Conservation (phyloP, 2,888 invertebrate genomes). For the Campaea margaritaria region DNA sequence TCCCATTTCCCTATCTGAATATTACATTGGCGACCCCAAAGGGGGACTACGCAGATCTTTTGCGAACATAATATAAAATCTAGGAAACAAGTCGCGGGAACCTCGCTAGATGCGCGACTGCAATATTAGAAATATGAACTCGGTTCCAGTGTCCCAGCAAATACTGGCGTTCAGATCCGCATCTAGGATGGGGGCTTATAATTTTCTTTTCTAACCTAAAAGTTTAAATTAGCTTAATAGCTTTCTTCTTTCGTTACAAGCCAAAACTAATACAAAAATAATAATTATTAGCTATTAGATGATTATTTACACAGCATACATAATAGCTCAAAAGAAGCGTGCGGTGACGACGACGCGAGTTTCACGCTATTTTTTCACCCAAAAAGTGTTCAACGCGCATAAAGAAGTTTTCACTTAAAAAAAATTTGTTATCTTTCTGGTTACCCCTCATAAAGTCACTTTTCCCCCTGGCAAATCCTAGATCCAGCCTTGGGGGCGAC, state of each 20-base stretch:
- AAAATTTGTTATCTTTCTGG: too few relatives aligned
- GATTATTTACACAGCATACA: too few relatives aligned
- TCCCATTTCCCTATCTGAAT: conserved; percentile 2
- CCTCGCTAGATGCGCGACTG: conserved; percentile 11
- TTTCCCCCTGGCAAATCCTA: not conserved
- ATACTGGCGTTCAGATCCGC: not conserved
- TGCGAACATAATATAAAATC: conserved; percentile 11
- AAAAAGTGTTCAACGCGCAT: too few relatives aligned
- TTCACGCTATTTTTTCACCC: too few relatives aligned
- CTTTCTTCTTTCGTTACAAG: too few relatives aligned
- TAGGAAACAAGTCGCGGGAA: conserved; percentile 5
- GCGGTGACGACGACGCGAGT: too few relatives aligned
- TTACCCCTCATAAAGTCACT: not conserved
- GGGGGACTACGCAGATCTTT: conserved; percentile 5
- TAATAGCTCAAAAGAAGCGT: too few relatives aligned
- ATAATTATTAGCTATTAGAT: too few relatives aligned
- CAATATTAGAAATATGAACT: conserved; percentile 15
- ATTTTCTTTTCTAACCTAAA: too few relatives aligned
- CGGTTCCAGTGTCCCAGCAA: conserved; percentile 7
- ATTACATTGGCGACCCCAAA: conserved; percentile 5
- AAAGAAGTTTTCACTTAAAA: too few relatives aligned
- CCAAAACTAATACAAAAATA: too few relatives aligned
- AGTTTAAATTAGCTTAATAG: too few relatives aligned
- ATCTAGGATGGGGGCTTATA: not conserved
- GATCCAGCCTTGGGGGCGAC: not conserved